Evolutionary conservation across 2,113 vertebrate species (phyloP).

Genomic region (Alexandromys fortis): DNA sequence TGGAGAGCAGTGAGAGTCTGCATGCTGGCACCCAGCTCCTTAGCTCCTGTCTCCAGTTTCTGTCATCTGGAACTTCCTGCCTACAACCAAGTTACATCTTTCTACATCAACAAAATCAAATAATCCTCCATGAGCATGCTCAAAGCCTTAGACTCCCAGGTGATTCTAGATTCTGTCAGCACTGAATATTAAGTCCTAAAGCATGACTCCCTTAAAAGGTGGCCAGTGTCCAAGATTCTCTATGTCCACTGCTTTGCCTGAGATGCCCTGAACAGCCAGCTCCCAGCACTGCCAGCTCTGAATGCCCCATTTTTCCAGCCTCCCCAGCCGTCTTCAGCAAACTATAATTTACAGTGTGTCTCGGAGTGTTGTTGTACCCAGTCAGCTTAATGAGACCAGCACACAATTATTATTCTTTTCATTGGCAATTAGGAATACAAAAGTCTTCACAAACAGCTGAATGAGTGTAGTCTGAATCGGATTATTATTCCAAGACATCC

Average conservation of each 20-base stretch:
- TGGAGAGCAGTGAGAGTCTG: too few species aligned
- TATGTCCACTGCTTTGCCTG: background rate
- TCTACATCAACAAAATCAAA: too few species aligned
- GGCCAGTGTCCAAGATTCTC: background rate
- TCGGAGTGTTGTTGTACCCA: slow-evolving; percentile 48
- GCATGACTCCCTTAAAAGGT: background rate
- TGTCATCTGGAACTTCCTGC: too few species aligned
- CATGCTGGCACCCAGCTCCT: too few species aligned
- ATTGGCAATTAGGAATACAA: slow-evolving; percentile 66
- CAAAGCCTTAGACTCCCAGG: background rate
- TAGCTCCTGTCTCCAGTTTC: background rate
- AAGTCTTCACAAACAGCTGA: slow-evolving; percentile 70
- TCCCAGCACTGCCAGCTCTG: background rate
- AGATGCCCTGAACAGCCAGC: background rate
- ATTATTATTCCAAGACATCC: slow-evolving; percentile 63
- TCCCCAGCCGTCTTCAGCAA: slow-evolving; percentile 2
- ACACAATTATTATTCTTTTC: slow-evolving; percentile 53
- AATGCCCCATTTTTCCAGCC: background rate
- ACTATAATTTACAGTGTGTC: slow-evolving; percentile 69
- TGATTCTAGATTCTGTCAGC: background rate
- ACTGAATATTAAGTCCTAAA: background rate
- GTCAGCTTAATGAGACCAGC: slow-evolving; percentile 60
- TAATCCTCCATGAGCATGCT: background rate
- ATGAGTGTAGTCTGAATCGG: slow-evolving; percentile 48
- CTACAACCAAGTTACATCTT: background rate